Percentiles rank a stretch among this genome's conserved stretches.
Evolutionary conservation across 35 echinoderm and acorn worm genomes (phyloP).

Genomic region (Heliocidaris tuberculata): DNA sequence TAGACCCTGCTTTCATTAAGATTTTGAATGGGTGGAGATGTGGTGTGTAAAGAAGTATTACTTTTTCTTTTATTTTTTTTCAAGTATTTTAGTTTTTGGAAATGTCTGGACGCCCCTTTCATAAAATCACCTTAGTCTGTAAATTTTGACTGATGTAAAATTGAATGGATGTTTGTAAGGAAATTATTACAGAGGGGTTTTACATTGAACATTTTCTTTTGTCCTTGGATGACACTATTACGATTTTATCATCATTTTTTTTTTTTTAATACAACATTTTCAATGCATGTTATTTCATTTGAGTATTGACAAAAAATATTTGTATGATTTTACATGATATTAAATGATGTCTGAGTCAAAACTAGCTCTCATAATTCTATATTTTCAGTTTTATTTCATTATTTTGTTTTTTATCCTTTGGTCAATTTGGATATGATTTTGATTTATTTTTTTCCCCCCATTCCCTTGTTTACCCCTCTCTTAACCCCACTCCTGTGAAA

Average conservation of each 20-base stretch:
- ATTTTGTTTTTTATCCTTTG: neutral
- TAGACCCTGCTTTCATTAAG: too few species aligned
- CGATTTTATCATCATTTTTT: too few species aligned
- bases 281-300: too few species aligned
- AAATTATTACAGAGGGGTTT: neutral
- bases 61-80: neutral
- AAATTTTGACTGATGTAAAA: too few species aligned
- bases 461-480: neutral
- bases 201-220: neutral
- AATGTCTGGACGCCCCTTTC: too few species aligned
- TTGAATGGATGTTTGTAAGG: too few species aligned
- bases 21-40: neutral
- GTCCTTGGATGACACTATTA: neutral
- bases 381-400: neutral
- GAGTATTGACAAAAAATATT: too few species aligned
- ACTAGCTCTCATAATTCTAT: neutral
- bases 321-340: too few species aligned
- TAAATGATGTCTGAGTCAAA: neutral
- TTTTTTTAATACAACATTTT: too few species aligned
- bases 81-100: neutral
- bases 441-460: neutral
- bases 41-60: neutral
- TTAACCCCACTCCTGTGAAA: neutral
- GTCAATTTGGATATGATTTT: neutral
- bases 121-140: too few species aligned